A percentile compares a stretch with the other conserved stretches of the same genome.
Conservation (phyloP, 2,113 vertebrate genomes). For the Neogale vison region DNA sequence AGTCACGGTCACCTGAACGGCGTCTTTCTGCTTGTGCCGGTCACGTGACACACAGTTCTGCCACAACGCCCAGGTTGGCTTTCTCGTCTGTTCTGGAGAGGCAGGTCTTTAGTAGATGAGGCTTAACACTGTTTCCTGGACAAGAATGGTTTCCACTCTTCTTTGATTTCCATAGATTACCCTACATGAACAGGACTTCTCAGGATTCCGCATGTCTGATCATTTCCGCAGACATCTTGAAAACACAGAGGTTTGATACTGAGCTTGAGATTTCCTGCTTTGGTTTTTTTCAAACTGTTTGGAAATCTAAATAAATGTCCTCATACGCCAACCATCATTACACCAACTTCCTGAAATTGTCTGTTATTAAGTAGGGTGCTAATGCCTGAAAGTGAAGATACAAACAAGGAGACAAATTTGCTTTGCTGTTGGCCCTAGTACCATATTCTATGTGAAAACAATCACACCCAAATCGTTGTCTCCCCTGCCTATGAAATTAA, state of each 20-base stretch:
- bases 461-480: conserved; percentile 37
- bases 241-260: conserved; percentile 43
- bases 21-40: neutral
- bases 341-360: neutral
- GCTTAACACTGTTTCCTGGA: conserved; percentile 62
- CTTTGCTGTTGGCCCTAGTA: neutral
- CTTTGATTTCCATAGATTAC: conserved; percentile 71
- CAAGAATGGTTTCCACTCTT: conserved; percentile 56
- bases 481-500: conserved; percentile 60
- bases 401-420: neutral
- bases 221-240: conserved; percentile 29
- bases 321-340: neutral
- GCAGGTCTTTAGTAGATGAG: neutral
- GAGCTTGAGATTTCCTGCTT: neutral
- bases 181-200: conserved; percentile 19
- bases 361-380: conserved; percentile 16
- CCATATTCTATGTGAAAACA: conserved; percentile 23
- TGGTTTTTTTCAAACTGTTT: conserved; percentile 3
- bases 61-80: no score
- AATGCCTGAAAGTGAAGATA: neutral
- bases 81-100: conserved; percentile 17
- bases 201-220: conserved; percentile 60
- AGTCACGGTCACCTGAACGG: neutral
- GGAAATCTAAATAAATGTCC: conserved; percentile 34
- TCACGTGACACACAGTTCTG: neutral